Base-by-base conservation (phyloP, 2,797 vertebrate species). In the Enteromius anoplus region DNA sequence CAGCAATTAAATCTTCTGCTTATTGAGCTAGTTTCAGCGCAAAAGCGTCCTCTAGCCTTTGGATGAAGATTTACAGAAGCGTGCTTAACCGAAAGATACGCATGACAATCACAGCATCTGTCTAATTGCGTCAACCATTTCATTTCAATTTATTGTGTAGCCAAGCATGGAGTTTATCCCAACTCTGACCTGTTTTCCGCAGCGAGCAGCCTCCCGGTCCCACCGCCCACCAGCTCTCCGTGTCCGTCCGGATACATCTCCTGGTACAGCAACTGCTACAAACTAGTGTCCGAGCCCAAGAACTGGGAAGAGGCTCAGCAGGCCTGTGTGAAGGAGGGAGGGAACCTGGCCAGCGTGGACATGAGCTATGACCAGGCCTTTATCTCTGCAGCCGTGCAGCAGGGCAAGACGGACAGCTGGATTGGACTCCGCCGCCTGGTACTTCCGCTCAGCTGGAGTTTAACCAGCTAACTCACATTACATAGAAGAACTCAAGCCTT, bases 311-410 rank as follows among this genome's bases (percentile, higher is more conserved):
- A 81, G 0, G 94, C 94, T 23, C 92, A 92, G 88, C 12, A 4
- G 0, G 82, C 88, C 45, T 96, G 95, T 15, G 1, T 49, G 76
- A 5, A 84, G 47, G 78, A 93, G 26, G 91, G 89, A 10, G 93
- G 88, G 2, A 88, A 94, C 91, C 89, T 96, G 91, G 93, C 92
- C 83, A 96, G 95, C 83, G 86, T 95, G 2, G 95, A 96, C 89
- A 92, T 92, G 91, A 95, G 94, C 91, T 95, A 96, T 51, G 95
- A 96, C 85, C 95, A 96, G 89, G 94, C 94, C 72, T 96, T 95
- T 60, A 86, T 96, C 1, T 90, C 94, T 0, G 92, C 90, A 8
- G 94, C 82, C 11, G 88, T 95, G 3, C 91, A 95, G 83, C 92
- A 93, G 79, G 90, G 92, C 51, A 88, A 34, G 53, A 82, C 68